phyloP scores from a whole-genome alignment of 2,888 invertebrate genomes.

The Agrenia bidenticulata region DNA sequence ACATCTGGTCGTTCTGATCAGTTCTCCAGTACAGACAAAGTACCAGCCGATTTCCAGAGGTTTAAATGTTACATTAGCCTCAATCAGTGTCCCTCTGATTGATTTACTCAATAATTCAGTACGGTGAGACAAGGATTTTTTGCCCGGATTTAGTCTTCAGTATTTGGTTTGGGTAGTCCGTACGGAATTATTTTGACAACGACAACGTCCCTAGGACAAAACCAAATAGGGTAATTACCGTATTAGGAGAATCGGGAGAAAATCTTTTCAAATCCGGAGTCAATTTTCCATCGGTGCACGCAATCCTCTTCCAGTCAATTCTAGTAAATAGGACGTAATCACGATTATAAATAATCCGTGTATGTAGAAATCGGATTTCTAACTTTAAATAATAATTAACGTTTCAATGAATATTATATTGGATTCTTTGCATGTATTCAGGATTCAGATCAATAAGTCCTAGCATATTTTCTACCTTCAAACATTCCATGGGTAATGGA shows the following conservation, averaged over 20 bases:
- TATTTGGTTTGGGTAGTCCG: neutral
- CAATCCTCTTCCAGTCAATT: neutral
- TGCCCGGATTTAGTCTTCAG: neutral
- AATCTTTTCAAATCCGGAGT: neutral
- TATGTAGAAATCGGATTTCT: too few relatives aligned
- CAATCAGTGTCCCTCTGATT: slow-evolving; percentile 49
- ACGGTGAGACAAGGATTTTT: neutral
- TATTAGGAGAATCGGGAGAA: too few relatives aligned
- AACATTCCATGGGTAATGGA: too few relatives aligned
- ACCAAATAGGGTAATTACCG: too few relatives aligned
- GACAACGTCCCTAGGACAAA: neutral
- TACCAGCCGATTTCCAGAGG: slow-evolving; percentile 13
- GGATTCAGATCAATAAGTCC: too few relatives aligned
- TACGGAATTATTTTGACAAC: too few relatives aligned
- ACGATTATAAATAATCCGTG: too few relatives aligned
- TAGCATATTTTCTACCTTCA: too few relatives aligned
- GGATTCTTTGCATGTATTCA: too few relatives aligned
- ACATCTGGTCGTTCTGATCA: neutral
- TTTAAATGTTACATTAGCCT: slow-evolving; percentile 51
- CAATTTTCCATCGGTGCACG: slow-evolving; percentile 5
- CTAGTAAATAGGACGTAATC: too few relatives aligned
- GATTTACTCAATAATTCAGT: slow-evolving; percentile 45
- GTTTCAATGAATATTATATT: too few relatives aligned
- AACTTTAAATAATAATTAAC: too few relatives aligned
- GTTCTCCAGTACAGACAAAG: neutral